Conservation (phyloP, 2,113 vertebrate species). For the Bucco capensis region DNA sequence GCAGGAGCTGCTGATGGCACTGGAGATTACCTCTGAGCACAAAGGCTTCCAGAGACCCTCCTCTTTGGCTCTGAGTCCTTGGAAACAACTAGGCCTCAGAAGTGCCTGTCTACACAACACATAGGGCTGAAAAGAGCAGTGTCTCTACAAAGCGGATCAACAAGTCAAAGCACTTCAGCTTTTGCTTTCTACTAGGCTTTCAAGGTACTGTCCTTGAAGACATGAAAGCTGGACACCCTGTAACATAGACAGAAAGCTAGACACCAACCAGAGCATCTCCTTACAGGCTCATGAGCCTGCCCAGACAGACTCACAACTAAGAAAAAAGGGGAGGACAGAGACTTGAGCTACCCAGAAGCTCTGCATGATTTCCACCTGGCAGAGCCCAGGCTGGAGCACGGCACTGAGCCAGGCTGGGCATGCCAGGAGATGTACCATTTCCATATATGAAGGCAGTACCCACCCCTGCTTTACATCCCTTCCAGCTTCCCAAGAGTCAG, state of each 20-base stretch:
- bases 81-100: background rate
- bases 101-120: background rate
- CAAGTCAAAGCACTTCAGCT: background rate
- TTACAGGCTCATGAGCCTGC: background rate
- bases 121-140: background rate
- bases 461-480: slow-evolving; percentile 45
- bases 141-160: background rate
- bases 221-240: background rate
- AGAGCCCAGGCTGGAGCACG: background rate
- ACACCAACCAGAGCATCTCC: background rate
- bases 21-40: background rate
- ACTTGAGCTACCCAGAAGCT: background rate
- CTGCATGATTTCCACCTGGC: background rate
- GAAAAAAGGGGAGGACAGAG: background rate
- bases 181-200: background rate
- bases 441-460: slow-evolving; percentile 22
- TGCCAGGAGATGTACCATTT: slow-evolving; percentile 8
- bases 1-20: accelerated
- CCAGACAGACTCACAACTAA: background rate
- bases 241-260: background rate
- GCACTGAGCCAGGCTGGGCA: background rate
- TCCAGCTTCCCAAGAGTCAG: background rate
- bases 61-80: background rate
- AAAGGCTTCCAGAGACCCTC: background rate
- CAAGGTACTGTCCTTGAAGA: background rate